Evolutionary conservation across 2,888 invertebrate species (phyloP).

Genomic region (Callyntrura guangdongensis): DNA sequence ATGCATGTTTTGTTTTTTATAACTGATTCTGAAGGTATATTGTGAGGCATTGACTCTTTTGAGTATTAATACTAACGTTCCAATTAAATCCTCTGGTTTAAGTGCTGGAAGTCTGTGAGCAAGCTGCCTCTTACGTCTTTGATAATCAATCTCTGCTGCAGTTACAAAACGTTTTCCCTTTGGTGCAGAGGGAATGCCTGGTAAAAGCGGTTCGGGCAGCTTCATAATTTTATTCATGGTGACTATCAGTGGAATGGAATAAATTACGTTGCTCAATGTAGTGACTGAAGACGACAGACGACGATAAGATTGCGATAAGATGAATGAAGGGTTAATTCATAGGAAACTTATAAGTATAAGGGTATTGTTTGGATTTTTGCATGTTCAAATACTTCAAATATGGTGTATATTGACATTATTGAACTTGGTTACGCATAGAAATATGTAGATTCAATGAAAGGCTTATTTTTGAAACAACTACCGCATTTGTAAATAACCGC

Average conservation of each 20-base stretch:
- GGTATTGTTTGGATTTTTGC: no score
- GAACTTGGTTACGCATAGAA: no score
- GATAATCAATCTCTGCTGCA: constrained; percentile 74
- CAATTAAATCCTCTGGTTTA: constrained; percentile 66
- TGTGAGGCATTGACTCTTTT: background rate
- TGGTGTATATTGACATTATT: no score
- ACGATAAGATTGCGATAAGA: no score
- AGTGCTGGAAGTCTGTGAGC: constrained; percentile 65
- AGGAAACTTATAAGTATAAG: no score
- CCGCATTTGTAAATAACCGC: no score
- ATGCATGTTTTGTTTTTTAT: background rate
- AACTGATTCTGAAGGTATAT: background rate
- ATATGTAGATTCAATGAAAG: no score
- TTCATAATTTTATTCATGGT: constrained; percentile 37
- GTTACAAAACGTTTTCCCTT: constrained; percentile 67
- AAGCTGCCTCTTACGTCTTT: constrained; percentile 58
- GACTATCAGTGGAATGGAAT: background rate
- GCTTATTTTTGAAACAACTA: no score
- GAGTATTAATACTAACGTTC: constrained; percentile 44
- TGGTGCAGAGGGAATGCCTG: constrained; percentile 76
- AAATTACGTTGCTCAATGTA: no score
- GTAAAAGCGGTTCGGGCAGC: constrained; percentile 54
- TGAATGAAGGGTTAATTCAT: no score
- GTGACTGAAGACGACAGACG: no score
- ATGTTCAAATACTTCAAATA: no score